These are phyloP conservation scores for Erpetoichthys calabaricus DNA, from an alignment of 2,797 vertebrate species.

Conservation along the genomic window DNA sequence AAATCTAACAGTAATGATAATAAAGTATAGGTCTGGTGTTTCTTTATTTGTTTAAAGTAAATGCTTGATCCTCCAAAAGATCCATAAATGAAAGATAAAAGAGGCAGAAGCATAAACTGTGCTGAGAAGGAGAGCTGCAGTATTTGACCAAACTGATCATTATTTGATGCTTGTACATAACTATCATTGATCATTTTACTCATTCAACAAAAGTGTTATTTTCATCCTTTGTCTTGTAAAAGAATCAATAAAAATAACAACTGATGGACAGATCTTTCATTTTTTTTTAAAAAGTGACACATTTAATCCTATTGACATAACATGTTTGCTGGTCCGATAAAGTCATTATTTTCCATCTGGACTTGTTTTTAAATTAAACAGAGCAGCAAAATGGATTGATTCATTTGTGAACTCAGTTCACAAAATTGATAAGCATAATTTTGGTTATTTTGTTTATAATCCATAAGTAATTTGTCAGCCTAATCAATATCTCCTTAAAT, in stretches of 20 bases:
- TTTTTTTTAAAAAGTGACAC: constrained; percentile 6
- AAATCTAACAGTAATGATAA: too few species aligned
- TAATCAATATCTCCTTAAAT: constrained; percentile 1
- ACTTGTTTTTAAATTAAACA: constrained; percentile 1
- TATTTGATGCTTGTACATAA: constrained; percentile 10
- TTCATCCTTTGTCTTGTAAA: constrained; percentile 11
- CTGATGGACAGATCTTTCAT: constrained; percentile 8
- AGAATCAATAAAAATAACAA: constrained; percentile 8
- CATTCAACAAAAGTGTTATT: constrained; percentile 11
- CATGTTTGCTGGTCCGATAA: constrained; percentile 7
- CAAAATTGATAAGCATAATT: constrained; percentile 4
- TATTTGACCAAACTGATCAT: not conserved
- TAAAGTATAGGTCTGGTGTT: too few species aligned
- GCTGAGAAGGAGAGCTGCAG: too few species aligned
- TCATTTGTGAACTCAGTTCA: constrained; percentile 4
- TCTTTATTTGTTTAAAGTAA: too few species aligned
- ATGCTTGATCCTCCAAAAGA: too few species aligned
- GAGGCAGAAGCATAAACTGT: too few species aligned
- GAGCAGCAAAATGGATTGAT: constrained; percentile 7
- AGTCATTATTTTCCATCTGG: constrained; percentile 5
- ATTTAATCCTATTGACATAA: constrained; percentile 8
- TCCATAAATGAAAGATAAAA: too few species aligned
- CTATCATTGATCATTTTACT: constrained; percentile 12
- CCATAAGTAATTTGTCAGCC: constrained; percentile 6
- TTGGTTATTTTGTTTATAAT: constrained; percentile 10